Conservation (phyloP, 2,113 vertebrate genomes). For the Fulica atra region DNA sequence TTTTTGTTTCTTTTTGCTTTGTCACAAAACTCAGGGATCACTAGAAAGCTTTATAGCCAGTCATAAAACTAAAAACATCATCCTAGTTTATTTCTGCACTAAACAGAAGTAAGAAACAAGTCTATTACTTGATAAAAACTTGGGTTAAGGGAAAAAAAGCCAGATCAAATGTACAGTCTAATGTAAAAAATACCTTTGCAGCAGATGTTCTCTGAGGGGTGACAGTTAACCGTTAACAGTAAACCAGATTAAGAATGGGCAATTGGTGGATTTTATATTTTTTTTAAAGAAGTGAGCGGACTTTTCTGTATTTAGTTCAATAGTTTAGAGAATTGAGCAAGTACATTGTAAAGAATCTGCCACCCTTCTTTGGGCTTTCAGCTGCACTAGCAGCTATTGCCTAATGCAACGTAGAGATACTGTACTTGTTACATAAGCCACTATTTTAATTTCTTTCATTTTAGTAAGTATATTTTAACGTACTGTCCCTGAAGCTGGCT, state of each 20-base stretch:
- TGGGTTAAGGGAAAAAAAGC: neutral
- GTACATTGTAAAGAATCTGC: neutral
- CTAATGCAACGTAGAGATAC: neutral
- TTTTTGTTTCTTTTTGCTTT: neutral
- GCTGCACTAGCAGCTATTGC: neutral
- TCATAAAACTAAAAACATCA: constrained; percentile 20
- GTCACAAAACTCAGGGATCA: neutral
- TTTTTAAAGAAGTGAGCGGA: neutral
- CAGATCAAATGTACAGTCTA: neutral
- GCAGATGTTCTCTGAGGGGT: neutral
- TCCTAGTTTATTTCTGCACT: neutral
- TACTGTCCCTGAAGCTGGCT: neutral
- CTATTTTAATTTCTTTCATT: neutral
- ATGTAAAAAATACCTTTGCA: neutral
- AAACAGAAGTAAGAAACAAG: neutral
- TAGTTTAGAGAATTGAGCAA: neutral
- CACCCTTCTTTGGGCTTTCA: neutral
- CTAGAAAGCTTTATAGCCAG: constrained; percentile 1
- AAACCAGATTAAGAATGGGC: neutral
- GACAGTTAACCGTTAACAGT: neutral
- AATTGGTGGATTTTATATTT: neutral
- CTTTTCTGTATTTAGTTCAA: neutral
- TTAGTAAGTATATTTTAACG: neutral
- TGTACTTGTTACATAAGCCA: neutral
- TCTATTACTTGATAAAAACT: neutral